Evolutionary conservation across 2,797 vertebrate species (phyloP).

Genomic region (Diplodus sargus): DNA sequence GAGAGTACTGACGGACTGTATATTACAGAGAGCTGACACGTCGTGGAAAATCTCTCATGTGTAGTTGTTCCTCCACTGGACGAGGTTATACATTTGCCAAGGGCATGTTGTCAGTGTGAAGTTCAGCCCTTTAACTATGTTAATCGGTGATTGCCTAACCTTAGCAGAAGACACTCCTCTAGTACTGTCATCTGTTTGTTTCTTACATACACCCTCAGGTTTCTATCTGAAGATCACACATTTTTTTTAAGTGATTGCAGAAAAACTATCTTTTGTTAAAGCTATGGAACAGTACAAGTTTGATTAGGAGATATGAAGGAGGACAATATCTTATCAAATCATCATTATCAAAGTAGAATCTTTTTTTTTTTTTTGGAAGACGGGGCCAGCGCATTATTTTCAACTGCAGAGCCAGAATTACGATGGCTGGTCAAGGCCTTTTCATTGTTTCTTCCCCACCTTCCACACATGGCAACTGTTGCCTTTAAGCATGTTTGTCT

Average conservation of each 20-base stretch:
- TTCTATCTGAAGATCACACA: constrained; percentile 11
- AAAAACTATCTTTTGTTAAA: not conserved
- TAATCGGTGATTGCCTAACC: constrained; percentile 30
- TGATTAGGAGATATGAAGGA: not conserved
- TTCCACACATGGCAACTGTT: constrained; percentile 32
- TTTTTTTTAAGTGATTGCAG: constrained; percentile 1
- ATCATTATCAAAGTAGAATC: too few species aligned
- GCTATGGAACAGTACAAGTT: not conserved
- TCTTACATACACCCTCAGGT: not conserved
- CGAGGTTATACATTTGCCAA: constrained; percentile 5
- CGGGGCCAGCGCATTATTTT: not conserved
- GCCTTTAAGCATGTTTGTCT: constrained; percentile 34
- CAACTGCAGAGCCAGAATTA: constrained; percentile 10
- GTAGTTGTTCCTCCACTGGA: constrained; percentile 2
- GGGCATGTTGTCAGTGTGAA: constrained; percentile 13
- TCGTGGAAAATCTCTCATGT: constrained; percentile 17
- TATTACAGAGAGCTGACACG: constrained; percentile 37
- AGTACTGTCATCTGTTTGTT: not conserved
- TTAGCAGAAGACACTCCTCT: not conserved
- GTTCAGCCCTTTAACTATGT: constrained; percentile 30
- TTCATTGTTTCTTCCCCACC: constrained; percentile 17
- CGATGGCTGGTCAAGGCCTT: not conserved
- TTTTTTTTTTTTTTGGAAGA: not conserved
- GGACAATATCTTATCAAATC: not conserved
- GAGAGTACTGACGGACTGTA: constrained; percentile 42